Evolutionary conservation across 2,797 vertebrate genomes (phyloP), one percentile per base, ranked within the genome.

Genomic region (Hoplostethus mediterraneus): DNA sequence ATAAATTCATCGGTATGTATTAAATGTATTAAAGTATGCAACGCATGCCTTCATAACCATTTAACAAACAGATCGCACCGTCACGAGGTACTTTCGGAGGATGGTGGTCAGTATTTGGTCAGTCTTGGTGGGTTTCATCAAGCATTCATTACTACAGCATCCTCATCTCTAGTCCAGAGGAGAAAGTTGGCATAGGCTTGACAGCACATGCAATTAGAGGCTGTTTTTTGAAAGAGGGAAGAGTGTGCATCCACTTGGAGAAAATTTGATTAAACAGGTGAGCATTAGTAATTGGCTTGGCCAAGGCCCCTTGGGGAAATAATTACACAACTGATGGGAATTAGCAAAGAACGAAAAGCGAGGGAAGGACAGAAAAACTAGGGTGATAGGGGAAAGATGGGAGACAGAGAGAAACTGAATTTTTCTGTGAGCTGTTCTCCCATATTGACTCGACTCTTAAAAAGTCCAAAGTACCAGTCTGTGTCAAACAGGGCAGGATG

Each of bases 211-310:
- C 61, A 78, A 69, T 68, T 36, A 76, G 17, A 49, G 28, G 38
- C 55, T 38, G 61, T 73, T 79, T 81, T 81, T 65, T 63, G 31
- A 63, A 59, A 68, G 65, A 25, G n/a, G 16, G 12, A 58, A 65
- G 73, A 77, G 42, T 72, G 82, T 71, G 73, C 82, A 73, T 78
- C 71, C 85, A 86, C 84, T 78, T 67, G 54, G 77, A 83, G 73
- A 64, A 81, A 71, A 90, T 89, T 79, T 87, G 87, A 92, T 92
- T 90, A 89, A 90, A 88, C 85, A 90, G 87, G 86, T 90, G 84
- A 91, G 81, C 65, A 49, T 14, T 73, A 60, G 74, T 90, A 83
- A 91, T 88, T 91, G 86, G 69, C 69, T 70, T 36, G 68, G 73
- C 63, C 42, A 14, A 56, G 54, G 62, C 61, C 86, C 28, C 79